phyloP scores from a whole-genome alignment of 2,113 vertebrate species.

The Podocnemis expansa region DNA sequence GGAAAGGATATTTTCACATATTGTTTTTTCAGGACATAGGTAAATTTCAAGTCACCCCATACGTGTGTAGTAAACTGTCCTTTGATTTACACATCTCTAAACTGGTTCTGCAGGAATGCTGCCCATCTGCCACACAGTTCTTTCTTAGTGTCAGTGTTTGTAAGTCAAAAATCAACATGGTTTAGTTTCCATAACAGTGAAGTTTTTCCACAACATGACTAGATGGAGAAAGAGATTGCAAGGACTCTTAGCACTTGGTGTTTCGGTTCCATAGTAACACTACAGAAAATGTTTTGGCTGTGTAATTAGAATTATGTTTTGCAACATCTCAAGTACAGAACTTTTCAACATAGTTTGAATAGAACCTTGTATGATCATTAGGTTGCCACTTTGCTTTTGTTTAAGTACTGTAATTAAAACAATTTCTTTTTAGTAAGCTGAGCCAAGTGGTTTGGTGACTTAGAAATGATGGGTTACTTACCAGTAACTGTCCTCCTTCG shows the following conservation, averaged over 20 bases:
- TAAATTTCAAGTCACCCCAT: not conserved
- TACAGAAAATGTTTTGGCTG: not conserved
- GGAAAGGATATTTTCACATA: not conserved
- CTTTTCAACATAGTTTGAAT: not conserved
- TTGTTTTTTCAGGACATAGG: not conserved
- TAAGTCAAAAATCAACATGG: not conserved
- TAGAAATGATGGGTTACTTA: too few relatives aligned
- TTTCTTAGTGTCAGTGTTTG: not conserved
- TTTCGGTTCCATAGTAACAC: not conserved
- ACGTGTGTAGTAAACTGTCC: not conserved
- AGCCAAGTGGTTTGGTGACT: not conserved
- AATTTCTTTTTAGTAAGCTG: not conserved
- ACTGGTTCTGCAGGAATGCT: not conserved
- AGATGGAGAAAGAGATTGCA: not conserved
- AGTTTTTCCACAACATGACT: not conserved
- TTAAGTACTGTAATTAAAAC: not conserved
- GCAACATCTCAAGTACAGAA: not conserved
- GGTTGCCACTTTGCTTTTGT: not conserved
- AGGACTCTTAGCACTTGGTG: not conserved
- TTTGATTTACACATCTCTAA: not conserved
- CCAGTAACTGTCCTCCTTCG: too few relatives aligned
- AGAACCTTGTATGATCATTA: not conserved
- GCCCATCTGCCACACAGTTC: not conserved
- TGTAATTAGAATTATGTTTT: not conserved
- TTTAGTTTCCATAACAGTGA: not conserved